phyloP scores from a whole-genome alignment of 2,888 invertebrate species.

The Xanthorhoe designata region DNA sequence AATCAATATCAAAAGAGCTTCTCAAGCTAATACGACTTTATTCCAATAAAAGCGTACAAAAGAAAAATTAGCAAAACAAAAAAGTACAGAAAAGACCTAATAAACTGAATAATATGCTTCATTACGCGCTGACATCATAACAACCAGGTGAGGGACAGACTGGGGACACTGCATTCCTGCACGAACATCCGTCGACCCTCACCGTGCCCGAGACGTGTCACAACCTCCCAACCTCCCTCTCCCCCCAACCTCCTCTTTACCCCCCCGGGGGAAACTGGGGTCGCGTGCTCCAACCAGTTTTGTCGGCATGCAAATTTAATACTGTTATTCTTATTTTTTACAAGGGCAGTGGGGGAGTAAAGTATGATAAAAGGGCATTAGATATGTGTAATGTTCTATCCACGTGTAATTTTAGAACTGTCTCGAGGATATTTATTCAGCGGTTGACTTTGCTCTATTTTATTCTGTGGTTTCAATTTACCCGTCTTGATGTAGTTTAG shows the following conservation, averaged over 20 bases:
- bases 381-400: conserved; percentile 48
- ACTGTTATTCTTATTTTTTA: conserved; percentile 79
- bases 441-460: not conserved
- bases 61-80: conserved; percentile 18
- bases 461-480: not conserved
- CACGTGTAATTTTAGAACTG: conserved; percentile 31
- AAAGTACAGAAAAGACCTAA: conserved; percentile 17
- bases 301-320: conserved; percentile 80
- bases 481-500: no score
- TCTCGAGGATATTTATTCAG: conserved; percentile 17
- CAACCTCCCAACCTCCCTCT: conserved; percentile 46
- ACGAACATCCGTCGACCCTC: conserved; percentile 63
- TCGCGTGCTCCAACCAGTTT: conserved; percentile 64
- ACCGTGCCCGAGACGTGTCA: conserved; percentile 61
- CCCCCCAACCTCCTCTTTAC: conserved; percentile 3
- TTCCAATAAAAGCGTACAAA: not conserved
- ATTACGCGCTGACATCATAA: conserved; percentile 47
- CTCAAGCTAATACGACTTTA: not conserved
- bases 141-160: conserved; percentile 54
- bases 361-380: conserved; percentile 65
- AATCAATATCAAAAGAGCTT: no score
- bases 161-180: conserved; percentile 74
- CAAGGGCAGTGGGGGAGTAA: conserved; percentile 80
- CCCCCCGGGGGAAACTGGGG: conserved; percentile 35
- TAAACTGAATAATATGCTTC: conserved; percentile 36